A percentile compares a stretch with the other conserved stretches of the same genome.
Evolutionary conservation across 2,113 vertebrate genomes (phyloP).

Genomic region (Shinisaurus crocodilurus): DNA sequence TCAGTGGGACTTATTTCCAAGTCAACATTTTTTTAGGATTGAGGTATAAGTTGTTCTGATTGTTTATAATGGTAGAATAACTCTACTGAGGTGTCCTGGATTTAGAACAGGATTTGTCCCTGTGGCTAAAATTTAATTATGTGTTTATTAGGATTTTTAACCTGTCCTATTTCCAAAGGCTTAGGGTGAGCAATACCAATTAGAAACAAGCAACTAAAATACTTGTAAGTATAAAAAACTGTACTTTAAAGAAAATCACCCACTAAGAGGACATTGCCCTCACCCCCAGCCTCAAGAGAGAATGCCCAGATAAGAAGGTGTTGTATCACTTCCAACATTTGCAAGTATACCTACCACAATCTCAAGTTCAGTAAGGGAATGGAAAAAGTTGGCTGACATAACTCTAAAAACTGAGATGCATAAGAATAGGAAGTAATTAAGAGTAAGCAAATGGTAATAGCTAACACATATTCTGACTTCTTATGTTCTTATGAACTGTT

Average conservation of each 20-base stretch:
- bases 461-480: constrained; percentile 49
- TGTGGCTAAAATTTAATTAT: constrained; percentile 43
- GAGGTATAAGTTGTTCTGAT: not conserved
- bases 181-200: constrained; percentile 10
- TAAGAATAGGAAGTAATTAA: constrained; percentile 70
- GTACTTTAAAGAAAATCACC: not conserved
- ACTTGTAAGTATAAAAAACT: not conserved
- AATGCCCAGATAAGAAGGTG: not conserved
- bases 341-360: constrained; percentile 41
- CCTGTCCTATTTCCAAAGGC: constrained; percentile 26
- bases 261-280: not conserved
- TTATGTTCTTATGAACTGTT: constrained; percentile 6
- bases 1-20: not conserved
- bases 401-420: constrained; percentile 73
- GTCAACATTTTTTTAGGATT: not conserved
- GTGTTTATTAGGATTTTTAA: constrained; percentile 29
- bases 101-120: constrained; percentile 25
- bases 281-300: not conserved
- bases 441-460: constrained; percentile 58
- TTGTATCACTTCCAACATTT: not conserved
- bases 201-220: constrained; percentile 14
- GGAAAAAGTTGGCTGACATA: constrained; percentile 65
- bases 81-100: constrained; percentile 35
- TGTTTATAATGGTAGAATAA: constrained; percentile 21
- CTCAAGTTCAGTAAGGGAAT: constrained; percentile 51